A percentile compares a stretch with the other conserved stretches of the same genome.
phyloP scores from a whole-genome alignment of 92 coral and sea anemone species.

The Phenganax marumi region DNA sequence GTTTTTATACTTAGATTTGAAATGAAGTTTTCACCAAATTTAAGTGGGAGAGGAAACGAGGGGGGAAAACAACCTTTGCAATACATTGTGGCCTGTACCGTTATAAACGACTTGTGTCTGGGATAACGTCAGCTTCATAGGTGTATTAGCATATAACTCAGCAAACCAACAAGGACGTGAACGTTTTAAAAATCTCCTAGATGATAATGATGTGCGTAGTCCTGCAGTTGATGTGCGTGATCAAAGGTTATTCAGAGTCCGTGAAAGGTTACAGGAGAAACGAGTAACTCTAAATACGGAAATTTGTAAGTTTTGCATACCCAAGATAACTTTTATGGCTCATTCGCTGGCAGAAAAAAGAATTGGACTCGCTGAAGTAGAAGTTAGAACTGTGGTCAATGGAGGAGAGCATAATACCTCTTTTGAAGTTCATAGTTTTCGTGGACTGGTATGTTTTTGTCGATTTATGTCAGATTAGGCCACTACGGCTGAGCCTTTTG shows the following conservation, averaged over 20 bases:
- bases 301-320: conserved; percentile 56
- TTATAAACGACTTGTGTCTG: conserved; percentile 18
- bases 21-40: conserved; percentile 50
- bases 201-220: conserved; percentile 60
- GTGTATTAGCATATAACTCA: conserved; percentile 8
- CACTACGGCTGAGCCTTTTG: conserved; percentile 10
- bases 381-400: conserved; percentile 52
- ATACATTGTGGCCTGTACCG: conserved; percentile 28
- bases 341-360: conserved; percentile 50
- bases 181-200: conserved; percentile 51
- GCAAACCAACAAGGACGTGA: conserved; percentile 40
- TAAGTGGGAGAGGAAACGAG: conserved; percentile 47
- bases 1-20: conserved; percentile 21
- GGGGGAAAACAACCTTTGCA: conserved; percentile 35
- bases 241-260: conserved; percentile 42
- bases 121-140: conserved; percentile 4
- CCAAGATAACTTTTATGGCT: conserved; percentile 59
- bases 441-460: conserved; percentile 6
- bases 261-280: conserved; percentile 49
- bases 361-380: conserved; percentile 54
- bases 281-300: conserved; percentile 52
- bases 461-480: conserved; percentile 18
- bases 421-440: neutral
- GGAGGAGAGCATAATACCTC: neutral
- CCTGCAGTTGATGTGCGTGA: conserved; percentile 53